Evolutionary conservation across 1,140 invertebrate species (phyloP), one percentile per base, ranked within the genome.

Genomic region (Agraylea sexmaculata): DNA sequence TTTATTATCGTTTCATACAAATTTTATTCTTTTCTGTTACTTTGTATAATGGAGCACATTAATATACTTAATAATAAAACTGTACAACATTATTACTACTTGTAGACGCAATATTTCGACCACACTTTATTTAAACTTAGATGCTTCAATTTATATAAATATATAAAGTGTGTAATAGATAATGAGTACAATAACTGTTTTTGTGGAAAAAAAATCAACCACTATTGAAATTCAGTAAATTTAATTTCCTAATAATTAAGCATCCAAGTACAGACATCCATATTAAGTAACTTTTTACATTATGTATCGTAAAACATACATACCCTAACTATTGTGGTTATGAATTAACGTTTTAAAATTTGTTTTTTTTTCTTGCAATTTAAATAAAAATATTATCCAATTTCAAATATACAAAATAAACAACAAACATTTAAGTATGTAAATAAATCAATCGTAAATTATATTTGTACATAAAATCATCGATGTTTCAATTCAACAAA

Each of bases 1-100:
- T 49, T 49, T 49, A 49, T 49, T 49, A 49, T 44, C 45, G 47
- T 49, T 49, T 49, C 47, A 45, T 49, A 49, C 47, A 49, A 49
- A 49, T 49, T 37, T 45, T n/a, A n/a, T n/a, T n/a, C n/a, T 45
- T 45, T 40, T 49, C 45, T 49, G 43, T 42, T 45, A 29, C 40
- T 47, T 49, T 45, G 43, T 43, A 49, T 49, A 39, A 49, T 45
- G 39, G 43, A 45, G 47, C 43, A 49, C 47, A 49, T 49, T 49
- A 49, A 49, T 41, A 49, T 49, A 49, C 47, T 49, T 49, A 49
- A n/a, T 17, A 30, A 21, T 29, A 40, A 37, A 43, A 23, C 42
- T 49, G 43, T 49, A 49, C 47, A 49, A 39, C 42, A 40, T 45
- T 42, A 34, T 49, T 37, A 17, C 37, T 37, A 46, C 39, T 31